Conservation (phyloP, 2,113 vertebrate species). For the Indri indri region DNA sequence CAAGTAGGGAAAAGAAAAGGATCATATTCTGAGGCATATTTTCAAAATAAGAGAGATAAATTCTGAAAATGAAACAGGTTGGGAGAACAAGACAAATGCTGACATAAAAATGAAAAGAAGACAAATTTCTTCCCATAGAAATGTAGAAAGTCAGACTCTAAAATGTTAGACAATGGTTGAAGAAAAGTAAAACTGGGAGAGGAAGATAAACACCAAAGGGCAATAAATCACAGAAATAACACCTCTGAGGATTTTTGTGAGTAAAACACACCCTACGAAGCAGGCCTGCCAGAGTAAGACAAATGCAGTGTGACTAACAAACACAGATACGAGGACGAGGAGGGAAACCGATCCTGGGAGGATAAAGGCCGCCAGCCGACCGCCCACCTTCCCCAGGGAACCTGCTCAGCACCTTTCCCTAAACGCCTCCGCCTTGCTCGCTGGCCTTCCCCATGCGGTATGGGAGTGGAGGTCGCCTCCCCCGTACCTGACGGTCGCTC, state of each 20-base stretch:
- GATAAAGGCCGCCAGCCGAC: neutral
- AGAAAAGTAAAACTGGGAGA: slow-evolving; percentile 83
- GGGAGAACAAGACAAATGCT: slow-evolving; percentile 80
- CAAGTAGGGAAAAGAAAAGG: slow-evolving; percentile 67
- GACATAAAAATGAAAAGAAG: slow-evolving; percentile 86
- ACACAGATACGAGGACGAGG: slow-evolving; percentile 9
- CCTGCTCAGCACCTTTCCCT: neutral
- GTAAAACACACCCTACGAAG: slow-evolving; percentile 72
- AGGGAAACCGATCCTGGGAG: neutral
- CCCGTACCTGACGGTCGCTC: neutral
- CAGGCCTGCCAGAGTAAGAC: slow-evolving; percentile 68
- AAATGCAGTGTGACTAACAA: slow-evolving; percentile 58
- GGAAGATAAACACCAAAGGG: slow-evolving; percentile 80
- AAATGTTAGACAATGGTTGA: slow-evolving; percentile 76
- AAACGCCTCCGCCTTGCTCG: neutral
- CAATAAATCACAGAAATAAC: slow-evolving; percentile 83
- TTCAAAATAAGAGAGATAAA: slow-evolving; percentile 80
- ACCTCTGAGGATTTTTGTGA: slow-evolving; percentile 77
- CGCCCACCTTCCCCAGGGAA: neutral
- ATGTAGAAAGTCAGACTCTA: slow-evolving; percentile 68
- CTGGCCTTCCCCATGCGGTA: neutral
- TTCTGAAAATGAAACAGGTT: slow-evolving; percentile 69
- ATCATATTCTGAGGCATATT: slow-evolving; percentile 60
- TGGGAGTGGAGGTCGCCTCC: slow-evolving; percentile 20
- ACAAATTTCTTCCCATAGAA: slow-evolving; percentile 75